Percentiles rank a stretch among this genome's conserved stretches.
Evolutionary conservation across 1,140 invertebrate species (phyloP).

Genomic region (Bursaphelenchus mucronatus): DNA sequence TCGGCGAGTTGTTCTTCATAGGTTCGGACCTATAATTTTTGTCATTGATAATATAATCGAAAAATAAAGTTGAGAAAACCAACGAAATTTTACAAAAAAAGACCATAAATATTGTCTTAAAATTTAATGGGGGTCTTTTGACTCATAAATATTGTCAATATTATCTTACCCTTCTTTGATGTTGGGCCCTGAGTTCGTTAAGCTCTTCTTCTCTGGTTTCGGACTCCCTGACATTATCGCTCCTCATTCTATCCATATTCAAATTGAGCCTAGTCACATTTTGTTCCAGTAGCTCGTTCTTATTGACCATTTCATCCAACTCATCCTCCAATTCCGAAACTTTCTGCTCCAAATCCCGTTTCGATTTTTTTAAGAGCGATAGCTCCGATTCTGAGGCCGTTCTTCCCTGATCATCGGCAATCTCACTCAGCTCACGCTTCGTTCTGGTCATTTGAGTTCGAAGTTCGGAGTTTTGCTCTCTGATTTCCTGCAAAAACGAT

Average conservation of each 20-base stretch:
- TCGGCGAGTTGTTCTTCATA: conserved; percentile 31
- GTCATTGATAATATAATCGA: conserved; percentile 9
- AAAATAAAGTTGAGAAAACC: no score
- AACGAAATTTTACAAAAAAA: no score
- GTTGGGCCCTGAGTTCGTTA: conserved; percentile 31
- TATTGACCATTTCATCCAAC: conserved; percentile 28
- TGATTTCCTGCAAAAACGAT: conserved; percentile 22
- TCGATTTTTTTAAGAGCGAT: background rate
- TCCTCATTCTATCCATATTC: conserved; percentile 16
- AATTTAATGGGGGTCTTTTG: no score
- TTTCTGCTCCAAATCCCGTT: conserved; percentile 31
- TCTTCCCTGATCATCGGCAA: conserved; percentile 21
- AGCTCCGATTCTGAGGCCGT: conserved; percentile 17
- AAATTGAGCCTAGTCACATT: conserved; percentile 29
- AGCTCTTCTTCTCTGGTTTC: conserved; percentile 29
- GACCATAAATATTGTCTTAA: no score
- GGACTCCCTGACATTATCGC: conserved; percentile 18
- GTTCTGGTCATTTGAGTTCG: conserved; percentile 8
- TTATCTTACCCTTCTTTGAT: conserved; percentile 23
- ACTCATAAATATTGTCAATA: no score
- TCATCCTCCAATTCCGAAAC: conserved; percentile 37
- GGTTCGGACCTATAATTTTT: conserved; percentile 4
- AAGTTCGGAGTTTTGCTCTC: conserved; percentile 23
- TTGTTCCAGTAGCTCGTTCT: conserved; percentile 29
- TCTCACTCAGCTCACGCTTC: conserved; percentile 13